Evolutionary conservation across 2,888 invertebrate genomes (phyloP).

Genomic region (Sinotaia quadrata): DNA sequence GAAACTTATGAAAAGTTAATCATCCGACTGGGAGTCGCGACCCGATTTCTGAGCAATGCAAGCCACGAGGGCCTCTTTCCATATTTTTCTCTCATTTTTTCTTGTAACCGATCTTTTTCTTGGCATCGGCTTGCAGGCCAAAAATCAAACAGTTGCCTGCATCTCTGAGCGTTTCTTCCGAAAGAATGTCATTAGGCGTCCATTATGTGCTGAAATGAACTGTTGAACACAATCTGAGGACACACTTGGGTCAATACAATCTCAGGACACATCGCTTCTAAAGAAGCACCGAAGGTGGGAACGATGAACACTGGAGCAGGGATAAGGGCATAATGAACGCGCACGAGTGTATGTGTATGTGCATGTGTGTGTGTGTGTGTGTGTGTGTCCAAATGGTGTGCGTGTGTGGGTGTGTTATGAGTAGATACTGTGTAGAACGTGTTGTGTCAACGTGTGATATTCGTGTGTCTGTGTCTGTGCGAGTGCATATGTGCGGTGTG

Average conservation of each 20-base stretch:
- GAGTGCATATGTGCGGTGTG: not conserved
- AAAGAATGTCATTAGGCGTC: slow-evolving; percentile 15
- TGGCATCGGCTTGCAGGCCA: not conserved
- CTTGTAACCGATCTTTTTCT: too few relatives aligned
- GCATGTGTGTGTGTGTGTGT: not conserved
- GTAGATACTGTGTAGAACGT: too few relatives aligned
- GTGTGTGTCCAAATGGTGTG: not conserved
- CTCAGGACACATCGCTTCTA: not conserved
- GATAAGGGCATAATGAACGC: not conserved
- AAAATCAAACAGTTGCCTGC: slow-evolving; percentile 9
- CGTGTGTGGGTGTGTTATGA: not conserved
- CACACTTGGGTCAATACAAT: not conserved
- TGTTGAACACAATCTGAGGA: not conserved
- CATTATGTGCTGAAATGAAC: slow-evolving; percentile 13
- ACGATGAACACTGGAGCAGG: not conserved
- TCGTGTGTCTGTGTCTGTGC: not conserved
- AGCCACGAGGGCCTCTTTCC: too few relatives aligned
- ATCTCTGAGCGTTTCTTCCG: slow-evolving; percentile 6
- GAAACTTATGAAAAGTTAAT: too few relatives aligned
- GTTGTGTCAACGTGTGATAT: too few relatives aligned
- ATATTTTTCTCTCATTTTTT: too few relatives aligned
- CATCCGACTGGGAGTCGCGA: too few relatives aligned
- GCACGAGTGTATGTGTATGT: not conserved
- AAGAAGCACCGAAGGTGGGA: not conserved
- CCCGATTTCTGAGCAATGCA: too few relatives aligned